Evolutionary conservation across 2,888 invertebrate species (phyloP), one percentile per base, ranked within the genome.

Genomic region (Helicoverpa assulta): DNA sequence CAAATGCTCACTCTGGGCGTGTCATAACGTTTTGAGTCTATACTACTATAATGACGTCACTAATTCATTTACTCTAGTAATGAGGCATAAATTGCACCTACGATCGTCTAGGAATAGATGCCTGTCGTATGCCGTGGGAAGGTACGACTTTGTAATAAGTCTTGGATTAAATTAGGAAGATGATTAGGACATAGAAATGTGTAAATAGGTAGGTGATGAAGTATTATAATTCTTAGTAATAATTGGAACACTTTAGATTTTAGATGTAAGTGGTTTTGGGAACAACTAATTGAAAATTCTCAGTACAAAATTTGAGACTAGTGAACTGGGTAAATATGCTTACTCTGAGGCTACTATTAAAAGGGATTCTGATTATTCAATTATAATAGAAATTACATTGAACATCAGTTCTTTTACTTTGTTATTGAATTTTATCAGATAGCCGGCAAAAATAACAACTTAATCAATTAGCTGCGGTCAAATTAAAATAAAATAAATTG

Each of bases 61-160:
- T 4, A 29, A 10, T 21, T 67, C 29, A 67, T 74, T 74, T 58
- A 57, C 47, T 53, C 37, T 12, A n/a, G 47, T 58, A 18, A 29
- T 74, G 68, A 71, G 67, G 57, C 67, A 67, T 26, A 57, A 29
- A 8, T 40, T 50, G 29, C 19, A 33, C 0, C 12, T 18, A 54
- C 12, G 57, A 18, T 10, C 26, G n/a, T 69, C 47, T 70, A 29
- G 4, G 16, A 73, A 76, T 76, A 73, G 70, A 60, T 40, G 21
- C 14, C 14, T 12, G 56, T 76, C 70, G 76, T 47, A n/a, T 69
- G 56, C 40, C 52, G 61, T 70, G 21, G 76, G 70, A 69, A 47
- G 54, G 4, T 33, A 29, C n/a, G 2, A 53, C 10, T 26, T 16
- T 5, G 26, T 26, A 29, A n/a, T 10, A 2, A 14, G n/a, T 40